Conservation (phyloP, 2,888 invertebrate genomes). For the Thymelicus sylvestris region DNA sequence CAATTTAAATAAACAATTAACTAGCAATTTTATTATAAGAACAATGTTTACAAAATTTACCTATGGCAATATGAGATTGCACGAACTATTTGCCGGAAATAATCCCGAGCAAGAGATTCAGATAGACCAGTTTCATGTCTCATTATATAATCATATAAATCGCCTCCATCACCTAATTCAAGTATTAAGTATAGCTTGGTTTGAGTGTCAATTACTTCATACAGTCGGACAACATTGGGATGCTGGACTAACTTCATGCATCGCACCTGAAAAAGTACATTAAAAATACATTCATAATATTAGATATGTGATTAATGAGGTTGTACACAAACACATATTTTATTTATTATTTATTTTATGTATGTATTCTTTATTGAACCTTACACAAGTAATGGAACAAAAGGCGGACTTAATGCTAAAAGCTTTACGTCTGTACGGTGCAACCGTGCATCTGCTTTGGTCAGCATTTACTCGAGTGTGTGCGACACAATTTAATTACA, state of each 20-base stretch:
- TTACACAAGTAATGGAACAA: too few species aligned
- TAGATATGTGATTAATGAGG: too few species aligned
- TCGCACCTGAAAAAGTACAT: constrained; percentile 86
- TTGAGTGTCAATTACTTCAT: constrained; percentile 99
- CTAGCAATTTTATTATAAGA: not conserved
- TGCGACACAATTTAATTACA: too few species aligned
- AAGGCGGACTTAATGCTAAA: too few species aligned
- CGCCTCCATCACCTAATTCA: constrained; percentile 99
- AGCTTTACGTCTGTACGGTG: too few species aligned
- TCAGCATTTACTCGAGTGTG: too few species aligned
- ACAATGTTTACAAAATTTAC: constrained; percentile 69
- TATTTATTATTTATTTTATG: too few species aligned
- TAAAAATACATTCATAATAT: not conserved
- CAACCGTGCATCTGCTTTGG: too few species aligned
- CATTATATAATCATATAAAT: constrained; percentile 99
- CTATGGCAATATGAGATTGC: constrained; percentile 99
- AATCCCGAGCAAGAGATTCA: constrained; percentile 93
- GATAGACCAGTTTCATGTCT: constrained; percentile 95
- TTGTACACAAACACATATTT: too few species aligned
- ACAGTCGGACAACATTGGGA: constrained; percentile 98
- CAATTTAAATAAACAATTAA: not conserved
- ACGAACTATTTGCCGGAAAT: constrained; percentile 98
- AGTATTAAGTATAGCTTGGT: constrained; percentile 98
- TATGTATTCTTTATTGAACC: too few species aligned
- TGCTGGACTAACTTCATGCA: constrained; percentile 99